These are phyloP conservation scores for Tetheella fluctuosa DNA, from an alignment of 2,888 invertebrate species.

Conservation along the genomic window DNA sequence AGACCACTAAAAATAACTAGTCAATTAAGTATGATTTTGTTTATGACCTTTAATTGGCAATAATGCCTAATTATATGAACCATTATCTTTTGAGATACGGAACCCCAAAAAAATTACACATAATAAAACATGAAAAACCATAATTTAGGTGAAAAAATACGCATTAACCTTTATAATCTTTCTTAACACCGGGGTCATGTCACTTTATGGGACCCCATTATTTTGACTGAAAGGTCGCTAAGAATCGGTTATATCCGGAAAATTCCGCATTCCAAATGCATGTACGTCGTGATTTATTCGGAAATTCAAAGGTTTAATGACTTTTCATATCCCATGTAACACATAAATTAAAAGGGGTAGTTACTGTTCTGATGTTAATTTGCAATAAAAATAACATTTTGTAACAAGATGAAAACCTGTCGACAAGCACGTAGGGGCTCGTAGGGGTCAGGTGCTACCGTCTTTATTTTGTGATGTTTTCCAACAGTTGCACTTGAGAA, in stretches of 20 bases:
- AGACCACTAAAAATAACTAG: too few species aligned
- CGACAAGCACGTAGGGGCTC: too few species aligned
- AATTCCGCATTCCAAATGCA: conserved; percentile 12
- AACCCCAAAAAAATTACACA: neutral
- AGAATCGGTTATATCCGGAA: conserved; percentile 14
- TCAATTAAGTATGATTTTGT: too few species aligned
- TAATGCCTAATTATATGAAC: too few species aligned
- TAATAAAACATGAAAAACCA: neutral
- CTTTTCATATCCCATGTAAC: conserved; percentile 5
- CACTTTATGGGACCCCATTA: conserved; percentile 24
- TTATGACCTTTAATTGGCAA: too few species aligned
- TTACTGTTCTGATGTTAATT: neutral
- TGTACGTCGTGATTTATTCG: conserved; percentile 8
- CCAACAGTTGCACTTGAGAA: too few species aligned
- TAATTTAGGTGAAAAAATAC: neutral
- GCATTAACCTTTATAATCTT: conserved; percentile 18
- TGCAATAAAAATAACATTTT: too few species aligned
- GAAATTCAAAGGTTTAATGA: conserved; percentile 11
- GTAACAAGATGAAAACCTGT: too few species aligned
- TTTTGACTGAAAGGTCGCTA: conserved; percentile 17
- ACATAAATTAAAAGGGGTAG: neutral
- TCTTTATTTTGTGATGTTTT: too few species aligned
- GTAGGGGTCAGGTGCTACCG: too few species aligned
- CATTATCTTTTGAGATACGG: too few species aligned
- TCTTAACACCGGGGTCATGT: conserved; percentile 20